Conservation (phyloP, 2,888 invertebrate genomes). For the Hymenopus coronatus region DNA sequence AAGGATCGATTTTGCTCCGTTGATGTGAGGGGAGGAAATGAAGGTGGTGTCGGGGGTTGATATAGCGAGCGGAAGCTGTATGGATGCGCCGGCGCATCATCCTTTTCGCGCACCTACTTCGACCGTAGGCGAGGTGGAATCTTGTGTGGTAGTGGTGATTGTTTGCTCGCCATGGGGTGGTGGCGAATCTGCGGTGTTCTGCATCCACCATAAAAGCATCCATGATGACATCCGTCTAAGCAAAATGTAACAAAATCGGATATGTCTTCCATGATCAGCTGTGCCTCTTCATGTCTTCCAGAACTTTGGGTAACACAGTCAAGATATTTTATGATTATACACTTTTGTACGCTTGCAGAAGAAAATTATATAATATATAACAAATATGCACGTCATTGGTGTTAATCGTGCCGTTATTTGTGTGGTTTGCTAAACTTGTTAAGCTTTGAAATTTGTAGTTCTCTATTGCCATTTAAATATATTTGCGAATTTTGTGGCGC, state of each 20-base stretch:
- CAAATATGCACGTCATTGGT: not conserved
- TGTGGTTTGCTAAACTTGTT: not conserved
- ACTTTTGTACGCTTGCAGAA: not conserved
- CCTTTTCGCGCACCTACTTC: not conserved
- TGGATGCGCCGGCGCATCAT: slow-evolving; percentile 15
- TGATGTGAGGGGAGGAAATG: slow-evolving; percentile 20
- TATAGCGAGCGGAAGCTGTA: slow-evolving; percentile 16
- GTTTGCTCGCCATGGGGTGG: slow-evolving; percentile 10
- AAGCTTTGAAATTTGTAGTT: not conserved
- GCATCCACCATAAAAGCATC: not conserved
- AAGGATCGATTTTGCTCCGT: slow-evolving; percentile 11
- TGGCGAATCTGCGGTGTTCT: slow-evolving; percentile 1
- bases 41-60: slow-evolving; percentile 27
- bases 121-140: not conserved
- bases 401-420: not conserved
- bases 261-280: slow-evolving; percentile 51
- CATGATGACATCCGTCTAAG: not conserved
- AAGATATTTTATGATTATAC: not conserved
- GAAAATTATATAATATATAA: not conserved
- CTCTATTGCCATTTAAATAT: not conserved
- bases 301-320: not conserved
- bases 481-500: not conserved
- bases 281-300: not conserved
- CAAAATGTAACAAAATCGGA: slow-evolving; percentile 47
- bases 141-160: not conserved